phyloP scores from a whole-genome alignment of 64 coral and sea anemone species.

The Montipora foliosa region DNA sequence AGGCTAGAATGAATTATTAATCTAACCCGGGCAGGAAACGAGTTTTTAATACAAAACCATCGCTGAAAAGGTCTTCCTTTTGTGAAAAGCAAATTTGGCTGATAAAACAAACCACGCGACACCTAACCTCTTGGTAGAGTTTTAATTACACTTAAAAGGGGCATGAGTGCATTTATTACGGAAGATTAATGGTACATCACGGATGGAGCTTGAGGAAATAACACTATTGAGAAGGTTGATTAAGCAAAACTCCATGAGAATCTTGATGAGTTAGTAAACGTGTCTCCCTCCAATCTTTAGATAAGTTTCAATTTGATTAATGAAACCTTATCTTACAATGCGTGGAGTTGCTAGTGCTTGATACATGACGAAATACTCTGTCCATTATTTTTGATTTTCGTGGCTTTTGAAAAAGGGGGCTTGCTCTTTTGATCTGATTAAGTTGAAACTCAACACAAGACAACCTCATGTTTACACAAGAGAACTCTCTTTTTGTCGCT shows the following conservation, averaged over 20 bases:
- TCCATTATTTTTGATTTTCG: constrained; percentile 41
- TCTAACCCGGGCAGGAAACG: constrained; percentile 79
- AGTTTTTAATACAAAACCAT: constrained; percentile 86
- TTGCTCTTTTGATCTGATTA: constrained; percentile 94
- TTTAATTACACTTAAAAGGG: constrained; percentile 91
- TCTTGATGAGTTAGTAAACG: constrained; percentile 27
- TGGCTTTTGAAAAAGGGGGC: constrained; percentile 57
- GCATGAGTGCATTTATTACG: constrained; percentile 84
- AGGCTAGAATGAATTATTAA: constrained; percentile 88
- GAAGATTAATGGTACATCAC: constrained; percentile 76
- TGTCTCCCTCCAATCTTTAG: constrained; percentile 3
- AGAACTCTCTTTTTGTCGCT: constrained; percentile 65
- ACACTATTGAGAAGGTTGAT: neutral
- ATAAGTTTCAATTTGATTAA: constrained; percentile 56
- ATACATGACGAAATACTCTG: constrained; percentile 48
- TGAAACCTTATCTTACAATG: constrained; percentile 41
- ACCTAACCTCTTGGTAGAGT: constrained; percentile 78
- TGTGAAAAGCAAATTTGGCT: constrained; percentile 75
- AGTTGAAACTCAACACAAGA: constrained; percentile 80
- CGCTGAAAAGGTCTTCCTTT: constrained; percentile 75
- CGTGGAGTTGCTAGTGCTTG: neutral
- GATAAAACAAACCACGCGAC: constrained; percentile 81
- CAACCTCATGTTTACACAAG: constrained; percentile 71
- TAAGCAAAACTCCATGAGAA: neutral
- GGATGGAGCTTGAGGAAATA: constrained; percentile 8